Evolutionary conservation across 2,797 vertebrate genomes (phyloP).

Genomic region (Pipistrellus pipistrellus): DNA sequence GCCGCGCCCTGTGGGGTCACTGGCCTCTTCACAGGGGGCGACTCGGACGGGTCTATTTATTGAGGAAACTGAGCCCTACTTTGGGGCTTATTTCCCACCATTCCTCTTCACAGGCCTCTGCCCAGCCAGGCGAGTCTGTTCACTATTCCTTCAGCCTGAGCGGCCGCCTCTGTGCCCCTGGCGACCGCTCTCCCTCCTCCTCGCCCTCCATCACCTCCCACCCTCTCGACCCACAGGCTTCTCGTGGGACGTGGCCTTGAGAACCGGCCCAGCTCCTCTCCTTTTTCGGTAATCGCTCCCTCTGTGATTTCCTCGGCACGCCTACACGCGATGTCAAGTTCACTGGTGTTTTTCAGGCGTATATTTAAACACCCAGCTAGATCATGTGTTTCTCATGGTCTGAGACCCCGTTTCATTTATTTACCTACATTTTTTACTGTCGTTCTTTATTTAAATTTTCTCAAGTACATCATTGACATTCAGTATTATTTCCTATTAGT

Average conservation of each 20-base stretch:
- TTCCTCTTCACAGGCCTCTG: background rate
- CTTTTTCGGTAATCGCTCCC: too few relatives aligned
- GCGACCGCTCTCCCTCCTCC: background rate
- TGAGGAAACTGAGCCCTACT: background rate
- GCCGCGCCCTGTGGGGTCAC: conserved; percentile 16
- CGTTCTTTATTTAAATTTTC: background rate
- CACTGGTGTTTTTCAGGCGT: background rate
- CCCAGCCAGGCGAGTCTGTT: background rate
- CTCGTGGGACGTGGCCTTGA: background rate
- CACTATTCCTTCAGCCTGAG: background rate
- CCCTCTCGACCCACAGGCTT: background rate
- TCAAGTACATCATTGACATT: background rate
- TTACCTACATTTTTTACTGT: background rate
- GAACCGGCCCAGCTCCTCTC: background rate
- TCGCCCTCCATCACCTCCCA: background rate
- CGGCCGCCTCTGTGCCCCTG: background rate
- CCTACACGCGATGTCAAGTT: background rate
- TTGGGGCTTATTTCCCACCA: conserved; percentile 11
- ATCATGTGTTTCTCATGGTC: background rate
- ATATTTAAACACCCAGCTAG: conserved; percentile 11
- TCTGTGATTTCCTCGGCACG: background rate
- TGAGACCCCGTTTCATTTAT: background rate
- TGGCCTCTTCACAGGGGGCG: conserved; percentile 45
- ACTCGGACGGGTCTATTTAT: background rate
- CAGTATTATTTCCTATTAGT: background rate